These are phyloP conservation scores for Muscicapa striata DNA, from an alignment of 2,797 vertebrate species.

Conservation along the genomic window DNA sequence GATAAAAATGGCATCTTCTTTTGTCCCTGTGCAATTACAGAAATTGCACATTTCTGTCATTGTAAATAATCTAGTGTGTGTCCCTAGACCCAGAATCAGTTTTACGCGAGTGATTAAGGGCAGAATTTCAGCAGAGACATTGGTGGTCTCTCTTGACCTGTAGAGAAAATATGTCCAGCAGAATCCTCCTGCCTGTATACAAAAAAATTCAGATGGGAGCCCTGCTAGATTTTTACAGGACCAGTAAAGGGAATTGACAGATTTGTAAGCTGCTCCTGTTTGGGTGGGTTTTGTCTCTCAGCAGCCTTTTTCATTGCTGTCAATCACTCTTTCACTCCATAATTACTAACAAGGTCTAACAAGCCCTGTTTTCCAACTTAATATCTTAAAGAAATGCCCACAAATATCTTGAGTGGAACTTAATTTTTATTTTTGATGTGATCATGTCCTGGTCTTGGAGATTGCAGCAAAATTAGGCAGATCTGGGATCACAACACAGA, in stretches of 20 bases:
- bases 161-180: not conserved
- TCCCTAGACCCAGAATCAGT: not conserved
- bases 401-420: not conserved
- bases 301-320: not conserved
- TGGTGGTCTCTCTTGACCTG: not conserved
- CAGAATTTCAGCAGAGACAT: not conserved
- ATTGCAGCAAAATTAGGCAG: not conserved
- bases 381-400: not conserved
- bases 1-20: not conserved
- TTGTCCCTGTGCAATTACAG: not conserved
- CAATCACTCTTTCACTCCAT: not conserved
- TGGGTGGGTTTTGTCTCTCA: not conserved
- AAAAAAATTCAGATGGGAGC: accelerated
- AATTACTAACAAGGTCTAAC: not conserved
- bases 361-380: not conserved
- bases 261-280: not conserved
- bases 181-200: not conserved
- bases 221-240: not conserved
- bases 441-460: not conserved
- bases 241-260: accelerated
- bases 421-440: not conserved
- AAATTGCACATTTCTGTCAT: not conserved
- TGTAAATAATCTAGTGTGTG: not conserved
- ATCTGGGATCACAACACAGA: not conserved
- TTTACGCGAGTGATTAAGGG: not conserved